phyloP scores from a whole-genome alignment of 2,797 vertebrate species.

The Sardinella longiceps region DNA sequence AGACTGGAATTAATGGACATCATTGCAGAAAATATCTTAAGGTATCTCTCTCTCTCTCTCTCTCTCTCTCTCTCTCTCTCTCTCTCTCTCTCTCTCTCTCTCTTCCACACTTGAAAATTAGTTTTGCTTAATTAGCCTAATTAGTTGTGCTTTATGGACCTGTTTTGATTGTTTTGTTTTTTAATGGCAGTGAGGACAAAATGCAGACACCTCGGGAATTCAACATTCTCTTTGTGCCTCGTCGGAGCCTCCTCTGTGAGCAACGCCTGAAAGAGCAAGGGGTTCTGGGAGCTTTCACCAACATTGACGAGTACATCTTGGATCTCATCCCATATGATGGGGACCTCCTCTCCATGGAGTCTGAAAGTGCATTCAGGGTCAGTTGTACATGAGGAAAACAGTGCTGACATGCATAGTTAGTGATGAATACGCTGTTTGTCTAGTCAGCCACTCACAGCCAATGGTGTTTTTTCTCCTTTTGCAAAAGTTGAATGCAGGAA shows the following conservation, averaged over 20 bases:
- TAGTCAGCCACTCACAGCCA: background rate
- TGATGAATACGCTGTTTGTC: background rate
- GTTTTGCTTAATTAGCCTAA: no score
- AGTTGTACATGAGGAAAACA: constrained; percentile 31
- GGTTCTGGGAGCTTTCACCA: constrained; percentile 87
- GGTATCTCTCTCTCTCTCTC: constrained; percentile 64
- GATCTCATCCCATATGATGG: constrained; percentile 96
- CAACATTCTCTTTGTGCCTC: constrained; percentile 95
- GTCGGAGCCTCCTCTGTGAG: constrained; percentile 92
- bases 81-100: background rate
- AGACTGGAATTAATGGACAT: constrained; percentile 96
- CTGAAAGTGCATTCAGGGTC: constrained; percentile 92
- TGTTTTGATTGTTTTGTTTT: constrained; percentile 23
- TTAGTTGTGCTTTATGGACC: background rate
- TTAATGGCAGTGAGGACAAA: constrained; percentile 84
- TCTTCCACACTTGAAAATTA: background rate
- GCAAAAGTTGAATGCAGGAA: no score
- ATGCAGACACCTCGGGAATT: constrained; percentile 85
- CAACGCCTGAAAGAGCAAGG: constrained; percentile 94
- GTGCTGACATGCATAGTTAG: background rate
- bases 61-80: background rate
- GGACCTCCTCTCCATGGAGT: constrained; percentile 97
- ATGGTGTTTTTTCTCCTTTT: no score
- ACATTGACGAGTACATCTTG: constrained; percentile 93
- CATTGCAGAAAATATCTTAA: constrained; percentile 91